Base-by-base conservation (phyloP, 2,888 invertebrate genomes). In the Rambutsinella grinnellia region DNA sequence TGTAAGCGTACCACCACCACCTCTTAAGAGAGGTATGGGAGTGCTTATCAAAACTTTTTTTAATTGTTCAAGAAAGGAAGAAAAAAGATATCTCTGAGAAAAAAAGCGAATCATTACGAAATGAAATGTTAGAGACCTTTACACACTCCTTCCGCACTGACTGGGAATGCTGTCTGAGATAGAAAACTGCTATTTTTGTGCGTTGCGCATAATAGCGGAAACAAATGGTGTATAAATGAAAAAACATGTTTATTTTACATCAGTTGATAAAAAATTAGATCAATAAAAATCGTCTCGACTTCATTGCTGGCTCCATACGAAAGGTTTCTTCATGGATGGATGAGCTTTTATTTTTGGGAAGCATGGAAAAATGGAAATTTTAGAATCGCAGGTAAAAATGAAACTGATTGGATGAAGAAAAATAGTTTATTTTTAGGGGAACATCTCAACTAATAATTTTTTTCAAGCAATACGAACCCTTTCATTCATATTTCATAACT, bases 1-100 rank as follows among this genome's bases (percentile, higher is more conserved):
- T 63, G 56, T 13, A 46, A 46, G 63, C 70, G 62, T 70, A 69
- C 61, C 69, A 61, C 54, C 24, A 1, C 44, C n/a, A n/a, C 36
- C 36, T 13, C 13, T 36, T 36, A 13, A 36, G 36, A 5, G 36
- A 8, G 13, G 36, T 13, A 36, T 36, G 36, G 36, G 36, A 36
- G 36, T 36, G 36, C 36, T 36, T 36, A 36, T 36, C 36, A 36
- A 36, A 36, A n/a, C n/a, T n/a, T n/a, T 13, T 36, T 36, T 36
- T 36, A 36, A 36, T 36, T 36, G 36, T 36, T 36, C 6, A 13
- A 36, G 13, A 13, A 36, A 13, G 13, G 13, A 13, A 36, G 13
- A 36, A 36, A 36, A 36, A 36, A 36, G 13, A 8, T 36, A n/a
- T n/a, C n/a, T n/a, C n/a, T n/a, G n/a, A n/a, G n/a, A n/a, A n/a